phyloP scores from a whole-genome alignment of 2,113 vertebrate species.

The Furnarius figulus region DNA sequence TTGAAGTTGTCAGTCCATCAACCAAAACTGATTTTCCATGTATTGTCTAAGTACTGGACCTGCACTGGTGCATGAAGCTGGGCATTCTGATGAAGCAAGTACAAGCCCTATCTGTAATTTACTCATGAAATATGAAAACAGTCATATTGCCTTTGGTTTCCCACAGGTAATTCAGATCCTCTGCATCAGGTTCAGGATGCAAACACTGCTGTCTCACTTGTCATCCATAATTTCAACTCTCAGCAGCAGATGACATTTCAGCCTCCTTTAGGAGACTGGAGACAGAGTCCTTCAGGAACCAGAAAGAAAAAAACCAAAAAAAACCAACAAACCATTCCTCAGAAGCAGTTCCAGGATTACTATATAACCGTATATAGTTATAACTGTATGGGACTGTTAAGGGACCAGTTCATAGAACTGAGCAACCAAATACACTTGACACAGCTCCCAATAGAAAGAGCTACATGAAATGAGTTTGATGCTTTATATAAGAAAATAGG shows the following conservation, averaged over 20 bases:
- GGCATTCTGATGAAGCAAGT: not conserved
- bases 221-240: not conserved
- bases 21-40: not conserved
- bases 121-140: not conserved
- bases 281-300: not conserved
- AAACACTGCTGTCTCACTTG: not conserved
- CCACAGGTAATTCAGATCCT: not conserved
- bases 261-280: conserved; percentile 2
- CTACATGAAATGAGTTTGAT: not conserved
- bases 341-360: not conserved
- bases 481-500: not conserved
- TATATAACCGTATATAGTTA: not conserved
- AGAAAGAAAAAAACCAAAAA: not conserved
- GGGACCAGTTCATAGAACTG: not conserved
- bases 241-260: conserved; percentile 50
- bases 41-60: not conserved
- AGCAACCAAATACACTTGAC: not conserved
- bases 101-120: not conserved
- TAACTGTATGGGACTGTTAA: not conserved
- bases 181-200: not conserved
- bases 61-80: not conserved
- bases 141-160: not conserved
- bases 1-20: not conserved
- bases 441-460: not conserved
- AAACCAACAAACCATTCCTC: not conserved